Percentiles rank a stretch among this genome's conserved stretches.
These are phyloP conservation scores for Lochmaea crataegi DNA, from an alignment of 2,888 invertebrate genomes.

Conservation along the genomic window DNA sequence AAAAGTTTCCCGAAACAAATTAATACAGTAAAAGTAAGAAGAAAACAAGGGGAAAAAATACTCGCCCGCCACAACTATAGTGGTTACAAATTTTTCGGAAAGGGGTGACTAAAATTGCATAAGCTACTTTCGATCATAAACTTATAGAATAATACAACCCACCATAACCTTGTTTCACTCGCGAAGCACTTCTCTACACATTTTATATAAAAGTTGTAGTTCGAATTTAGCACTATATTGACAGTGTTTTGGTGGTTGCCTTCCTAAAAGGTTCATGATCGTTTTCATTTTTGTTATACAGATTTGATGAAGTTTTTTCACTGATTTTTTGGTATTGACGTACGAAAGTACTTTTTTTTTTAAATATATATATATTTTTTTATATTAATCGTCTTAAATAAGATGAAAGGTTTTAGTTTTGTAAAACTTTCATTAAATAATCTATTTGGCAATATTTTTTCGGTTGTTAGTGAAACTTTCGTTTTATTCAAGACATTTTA, in stretches of 20 bases:
- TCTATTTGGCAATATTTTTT: background rate
- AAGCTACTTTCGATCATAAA: conserved; percentile 54
- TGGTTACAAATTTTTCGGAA: conserved; percentile 45
- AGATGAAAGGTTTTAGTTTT: background rate
- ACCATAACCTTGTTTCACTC: conserved; percentile 37
- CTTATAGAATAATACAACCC: conserved; percentile 32
- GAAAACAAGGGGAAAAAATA: background rate
- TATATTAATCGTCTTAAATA: background rate
- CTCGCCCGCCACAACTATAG: conserved; percentile 46
- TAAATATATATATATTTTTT: conserved; percentile 4
- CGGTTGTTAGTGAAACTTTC: background rate
- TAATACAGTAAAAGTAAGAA: background rate
- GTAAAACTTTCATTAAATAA: background rate
- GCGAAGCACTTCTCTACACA: conserved; percentile 35
- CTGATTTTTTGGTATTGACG: conserved; percentile 23
- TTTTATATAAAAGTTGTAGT: conserved; percentile 27
- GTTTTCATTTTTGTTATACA: background rate
- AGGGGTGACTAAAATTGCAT: conserved; percentile 55
- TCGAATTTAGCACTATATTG: conserved; percentile 32
- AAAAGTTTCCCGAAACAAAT: background rate
- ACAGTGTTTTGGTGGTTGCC: conserved; percentile 31
- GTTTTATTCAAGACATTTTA: background rate
- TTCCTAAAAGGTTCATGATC: conserved; percentile 52
- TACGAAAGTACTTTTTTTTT: conserved; percentile 27
- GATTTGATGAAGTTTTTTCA: conserved; percentile 41